A percentile compares a stretch with the other conserved stretches of the same genome.
Evolutionary conservation across 1,140 invertebrate genomes (phyloP).

Genomic region (Heterodera carotae): DNA sequence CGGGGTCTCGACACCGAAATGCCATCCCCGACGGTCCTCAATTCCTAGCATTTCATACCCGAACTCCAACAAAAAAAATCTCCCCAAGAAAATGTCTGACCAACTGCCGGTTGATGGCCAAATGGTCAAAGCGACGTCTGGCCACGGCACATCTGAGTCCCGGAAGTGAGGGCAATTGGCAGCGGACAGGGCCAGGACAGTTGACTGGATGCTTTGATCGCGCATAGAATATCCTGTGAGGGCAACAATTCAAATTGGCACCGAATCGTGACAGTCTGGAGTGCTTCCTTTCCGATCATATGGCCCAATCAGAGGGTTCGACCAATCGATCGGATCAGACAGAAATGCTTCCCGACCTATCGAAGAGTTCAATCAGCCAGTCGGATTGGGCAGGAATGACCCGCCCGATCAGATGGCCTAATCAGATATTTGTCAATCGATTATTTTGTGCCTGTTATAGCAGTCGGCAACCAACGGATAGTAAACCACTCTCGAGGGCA

Average conservation of each 20-base stretch:
- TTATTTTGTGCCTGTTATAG: constrained; percentile 43
- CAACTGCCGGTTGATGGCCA: constrained; percentile 32
- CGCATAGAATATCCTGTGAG: constrained; percentile 54
- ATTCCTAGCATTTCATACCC: no score
- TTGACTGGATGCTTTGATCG: constrained; percentile 37
- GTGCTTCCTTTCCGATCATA: no score
- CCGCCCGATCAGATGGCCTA: background rate
- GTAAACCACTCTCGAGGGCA: constrained; percentile 45
- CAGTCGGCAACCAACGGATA: constrained; percentile 57
- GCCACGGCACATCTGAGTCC: constrained; percentile 46
- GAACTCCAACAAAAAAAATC: background rate
- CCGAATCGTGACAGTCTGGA: no score
- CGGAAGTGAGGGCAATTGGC: constrained; percentile 36
- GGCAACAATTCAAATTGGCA: background rate
- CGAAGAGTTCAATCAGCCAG: no score
- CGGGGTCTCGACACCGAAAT: no score
- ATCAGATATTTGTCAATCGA: background rate
- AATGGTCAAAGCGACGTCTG: constrained; percentile 31
- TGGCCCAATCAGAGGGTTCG: background rate
- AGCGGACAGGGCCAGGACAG: constrained; percentile 49
- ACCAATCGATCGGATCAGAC: background rate
- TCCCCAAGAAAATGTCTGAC: background rate
- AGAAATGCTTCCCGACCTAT: background rate
- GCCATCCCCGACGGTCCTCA: no score
- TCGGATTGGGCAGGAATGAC: background rate